These are phyloP conservation scores for Halcyon badia DNA, from an alignment of 2,797 vertebrate genomes.

Conservation along the genomic window DNA sequence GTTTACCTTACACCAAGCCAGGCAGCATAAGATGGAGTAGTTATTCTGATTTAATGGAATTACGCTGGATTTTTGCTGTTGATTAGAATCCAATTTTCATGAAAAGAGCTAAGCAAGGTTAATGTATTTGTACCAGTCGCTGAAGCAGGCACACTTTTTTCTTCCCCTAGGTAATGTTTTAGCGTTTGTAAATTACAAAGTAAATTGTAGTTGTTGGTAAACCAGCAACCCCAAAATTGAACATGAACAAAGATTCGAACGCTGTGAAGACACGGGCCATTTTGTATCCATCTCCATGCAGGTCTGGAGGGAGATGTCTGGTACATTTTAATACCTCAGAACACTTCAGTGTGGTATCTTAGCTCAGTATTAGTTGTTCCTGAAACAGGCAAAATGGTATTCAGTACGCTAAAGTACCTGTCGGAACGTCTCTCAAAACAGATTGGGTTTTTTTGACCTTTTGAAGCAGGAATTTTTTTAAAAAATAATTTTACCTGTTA, in stretches of 20 bases:
- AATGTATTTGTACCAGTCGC: not conserved
- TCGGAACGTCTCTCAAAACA: not conserved
- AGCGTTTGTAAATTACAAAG: not conserved
- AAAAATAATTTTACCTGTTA: not conserved
- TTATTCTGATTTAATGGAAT: not conserved
- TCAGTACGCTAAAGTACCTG: not conserved
- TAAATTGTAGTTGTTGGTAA: not conserved
- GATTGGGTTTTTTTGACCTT: not conserved
- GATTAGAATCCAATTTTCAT: not conserved
- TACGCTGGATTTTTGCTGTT: not conserved
- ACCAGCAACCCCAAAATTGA: not conserved
- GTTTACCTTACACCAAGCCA: not conserved
- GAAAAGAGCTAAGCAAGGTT: not conserved
- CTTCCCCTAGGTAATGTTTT: not conserved
- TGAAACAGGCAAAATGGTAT: not conserved
- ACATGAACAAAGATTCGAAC: not conserved
- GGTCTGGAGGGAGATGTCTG: not conserved
- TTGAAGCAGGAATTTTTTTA: not conserved
- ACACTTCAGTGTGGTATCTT: not conserved
- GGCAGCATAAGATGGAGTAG: not conserved
- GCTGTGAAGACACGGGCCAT: not conserved
- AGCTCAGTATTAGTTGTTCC: not conserved
- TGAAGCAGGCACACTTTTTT: not conserved
- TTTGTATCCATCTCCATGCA: not conserved
- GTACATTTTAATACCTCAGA: not conserved